Conservation (phyloP, 2,113 vertebrate species). For the Gila orcuttii region DNA sequence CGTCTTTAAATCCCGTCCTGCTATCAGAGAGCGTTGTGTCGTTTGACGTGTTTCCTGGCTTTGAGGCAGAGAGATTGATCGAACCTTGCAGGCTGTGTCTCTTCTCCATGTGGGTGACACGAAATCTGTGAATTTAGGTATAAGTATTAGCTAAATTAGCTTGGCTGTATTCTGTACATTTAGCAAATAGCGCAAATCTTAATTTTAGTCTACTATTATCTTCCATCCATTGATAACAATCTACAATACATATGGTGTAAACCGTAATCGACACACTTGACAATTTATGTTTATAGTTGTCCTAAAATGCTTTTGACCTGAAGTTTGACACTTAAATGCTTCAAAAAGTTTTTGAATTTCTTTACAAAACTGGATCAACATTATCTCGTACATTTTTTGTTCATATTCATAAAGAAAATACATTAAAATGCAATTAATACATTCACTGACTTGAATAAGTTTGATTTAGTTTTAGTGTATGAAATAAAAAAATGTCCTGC, state of each 20-base stretch:
- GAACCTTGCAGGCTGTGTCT: slow-evolving; percentile 75
- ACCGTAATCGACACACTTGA: neutral
- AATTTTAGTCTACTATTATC: neutral
- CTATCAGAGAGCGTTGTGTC: slow-evolving; percentile 66
- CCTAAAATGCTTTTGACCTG: neutral
- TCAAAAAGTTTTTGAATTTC: neutral
- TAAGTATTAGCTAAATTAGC: neutral
- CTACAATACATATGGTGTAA: neutral
- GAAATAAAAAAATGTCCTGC: no score
- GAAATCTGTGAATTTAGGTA: slow-evolving; percentile 76
- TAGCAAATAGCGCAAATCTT: neutral
- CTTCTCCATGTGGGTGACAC: slow-evolving; percentile 89
- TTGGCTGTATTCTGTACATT: neutral
- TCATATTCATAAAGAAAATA: no score
- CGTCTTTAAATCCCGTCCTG: slow-evolving; percentile 23
- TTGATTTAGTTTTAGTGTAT: neutral
- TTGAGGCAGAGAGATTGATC: slow-evolving; percentile 62
- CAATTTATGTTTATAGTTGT: neutral
- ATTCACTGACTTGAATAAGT: no score
- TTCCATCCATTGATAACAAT: neutral
- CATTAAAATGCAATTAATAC: no score
- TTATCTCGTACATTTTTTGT: no score
- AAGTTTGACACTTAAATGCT: neutral
- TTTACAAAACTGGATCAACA: neutral
- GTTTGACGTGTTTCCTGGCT: slow-evolving; percentile 64